Evolutionary conservation across 1,140 invertebrate genomes (phyloP), one percentile per base, ranked within the genome.

Genomic region (Macrocentrus cingulum): DNA sequence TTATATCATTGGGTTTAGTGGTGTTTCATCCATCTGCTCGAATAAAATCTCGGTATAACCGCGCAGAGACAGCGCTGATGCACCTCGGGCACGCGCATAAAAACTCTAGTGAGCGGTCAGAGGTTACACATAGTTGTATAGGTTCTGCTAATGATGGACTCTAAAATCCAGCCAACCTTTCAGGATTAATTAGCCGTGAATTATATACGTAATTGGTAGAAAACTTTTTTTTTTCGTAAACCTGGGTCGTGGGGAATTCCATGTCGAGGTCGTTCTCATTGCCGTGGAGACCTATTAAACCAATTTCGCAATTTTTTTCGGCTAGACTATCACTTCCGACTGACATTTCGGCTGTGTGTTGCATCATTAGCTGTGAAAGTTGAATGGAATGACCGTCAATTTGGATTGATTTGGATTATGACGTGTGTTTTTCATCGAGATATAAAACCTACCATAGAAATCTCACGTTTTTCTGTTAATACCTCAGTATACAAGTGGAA

Each of bases 1-100:
- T 72, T 72, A 72, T 72, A 68, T 72, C 70, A 72, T 59, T 66
- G 54, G 50, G 22, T 45, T 22, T 42, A 19, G 9, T 1, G 34
- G 25, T 48, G 37, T 56, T 50, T 61, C 54, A 45, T 60, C 46
- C 42, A 39, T 52, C 25, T 50, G 29, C 39, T 51, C 32, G 32
- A 48, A 20, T 44, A 29, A 23, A 13, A 2, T 46, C 22, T n/a
- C n/a, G n/a, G n/a, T n/a, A n/a, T n/a, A n/a, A 8, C 15, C 9
- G 2, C 22, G 22, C 7, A 49, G 25, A 49, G 36, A n/a, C n/a
- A n/a, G n/a, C n/a, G 13, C 36, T 39, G 3, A n/a, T 39, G 7
- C 36, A 39, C 7, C 36, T 39, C 15, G 7, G 4, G 8, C 11
- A 29, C 9, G 9, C 9, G 4, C 4, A 29, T 29, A 9, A 29